Evolutionary conservation across 2,888 invertebrate species (phyloP).

Genomic region (Suillia variegata): DNA sequence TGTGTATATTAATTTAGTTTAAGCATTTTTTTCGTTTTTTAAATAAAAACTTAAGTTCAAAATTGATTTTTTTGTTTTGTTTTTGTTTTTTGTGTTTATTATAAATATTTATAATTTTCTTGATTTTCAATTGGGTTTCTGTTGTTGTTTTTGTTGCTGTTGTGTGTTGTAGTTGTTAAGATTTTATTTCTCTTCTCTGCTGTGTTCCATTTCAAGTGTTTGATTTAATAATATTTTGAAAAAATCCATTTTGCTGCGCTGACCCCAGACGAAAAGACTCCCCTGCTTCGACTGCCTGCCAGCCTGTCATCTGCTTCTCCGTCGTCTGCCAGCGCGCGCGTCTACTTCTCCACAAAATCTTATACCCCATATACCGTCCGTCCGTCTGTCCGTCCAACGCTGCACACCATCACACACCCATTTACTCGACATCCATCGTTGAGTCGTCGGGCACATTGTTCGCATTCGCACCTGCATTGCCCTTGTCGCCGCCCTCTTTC

Average conservation of each 20-base stretch:
- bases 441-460: slow-evolving; percentile 45
- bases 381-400: no score
- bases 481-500: slow-evolving; percentile 16
- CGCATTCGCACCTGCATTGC: slow-evolving; percentile 36
- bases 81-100: neutral
- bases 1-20: no score
- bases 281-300: no score
- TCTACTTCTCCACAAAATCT: neutral
- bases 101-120: neutral
- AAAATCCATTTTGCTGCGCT: no score
- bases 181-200: neutral
- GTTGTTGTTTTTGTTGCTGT: neutral
- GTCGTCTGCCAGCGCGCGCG: neutral
- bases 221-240: neutral
- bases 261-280: no score
- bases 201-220: no score
- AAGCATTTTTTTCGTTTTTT: no score
- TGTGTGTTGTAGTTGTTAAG: neutral
- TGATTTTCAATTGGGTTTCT: neutral
- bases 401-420: no score
- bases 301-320: neutral
- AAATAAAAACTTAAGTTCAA: no score
- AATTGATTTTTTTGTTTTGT: neutral
- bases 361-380: no score
- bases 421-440: slow-evolving; percentile 58